Base-by-base conservation (phyloP, 1,140 invertebrate genomes). In the Drosophila insularis region DNA sequence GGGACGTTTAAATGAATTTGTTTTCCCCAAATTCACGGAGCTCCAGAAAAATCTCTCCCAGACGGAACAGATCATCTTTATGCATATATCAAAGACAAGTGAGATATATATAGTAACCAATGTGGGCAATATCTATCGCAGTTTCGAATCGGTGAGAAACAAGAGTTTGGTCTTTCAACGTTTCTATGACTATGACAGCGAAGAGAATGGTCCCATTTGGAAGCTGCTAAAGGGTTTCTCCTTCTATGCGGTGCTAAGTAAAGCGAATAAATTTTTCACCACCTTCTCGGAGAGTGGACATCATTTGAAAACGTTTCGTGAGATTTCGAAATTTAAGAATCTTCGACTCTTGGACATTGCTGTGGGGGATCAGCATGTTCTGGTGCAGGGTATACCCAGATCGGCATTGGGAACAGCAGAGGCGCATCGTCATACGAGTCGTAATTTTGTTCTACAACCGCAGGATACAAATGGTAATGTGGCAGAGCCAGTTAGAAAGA, bases 141-240 rank as follows among this genome's bases (percentile, higher is more conserved):
- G 91, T 50, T 87, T 81, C 10, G 90, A 92, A 19, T 92, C 91
- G 10, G 17, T 86, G 50, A 70, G 90, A 4, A 87, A 87, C 53
- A 92, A 91, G 46, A 92, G 87, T 67, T 73, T 92, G 67, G 82
- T 89, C 50, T 92, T 92, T 71, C 89, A 91, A 53, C 77, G 91
- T 14, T 91, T 92, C 63, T 90, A 92, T 35, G 91, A 92, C 67
- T 92, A 92, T 43, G 91, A 92, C 61, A 89, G 86, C 69, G 91
- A 92, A 53, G 91, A 92, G 68, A 92, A 92, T 19, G 91, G 90
- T n/a, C 90, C 89, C n/a, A 91, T 91, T 55, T 91, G 89, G 86
- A 91, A 91, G 61, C 65, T 91, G 0, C 59, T 91, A 2, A 90
- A 90, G 58, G 90, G 90, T 2, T 80, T 68, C 37, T 91, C 90